phyloP scores from a whole-genome alignment of 2,888 invertebrate genomes.

The Ophion obscuratus region DNA sequence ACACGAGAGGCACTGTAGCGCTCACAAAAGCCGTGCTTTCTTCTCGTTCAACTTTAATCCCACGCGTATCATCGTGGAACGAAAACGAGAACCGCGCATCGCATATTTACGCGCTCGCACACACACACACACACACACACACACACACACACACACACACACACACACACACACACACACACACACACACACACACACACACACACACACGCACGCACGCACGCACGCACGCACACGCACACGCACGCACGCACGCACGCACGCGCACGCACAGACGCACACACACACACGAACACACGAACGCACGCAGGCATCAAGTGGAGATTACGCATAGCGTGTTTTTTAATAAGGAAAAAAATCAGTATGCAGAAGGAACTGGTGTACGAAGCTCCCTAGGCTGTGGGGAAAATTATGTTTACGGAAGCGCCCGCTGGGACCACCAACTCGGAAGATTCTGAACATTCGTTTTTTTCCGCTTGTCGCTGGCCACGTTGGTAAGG shows the following conservation, averaged over 20 bases:
- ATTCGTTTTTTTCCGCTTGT: not conserved
- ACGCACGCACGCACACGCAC: too few species aligned
- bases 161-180: too few species aligned
- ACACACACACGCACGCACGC: not conserved
- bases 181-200: not conserved
- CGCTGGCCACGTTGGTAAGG: too few species aligned
- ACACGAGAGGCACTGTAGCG: not conserved
- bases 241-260: not conserved
- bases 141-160: too few species aligned
- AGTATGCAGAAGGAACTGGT: not conserved
- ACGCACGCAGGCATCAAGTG: not conserved
- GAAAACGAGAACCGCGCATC: constrained; percentile 1
- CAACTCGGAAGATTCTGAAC: not conserved
- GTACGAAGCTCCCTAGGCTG: not conserved
- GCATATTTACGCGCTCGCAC: constrained; percentile 33
- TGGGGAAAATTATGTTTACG: constrained; percentile 11
- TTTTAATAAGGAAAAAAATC: constrained; percentile 20
- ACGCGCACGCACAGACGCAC: too few species aligned
- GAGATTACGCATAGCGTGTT: constrained; percentile 1
- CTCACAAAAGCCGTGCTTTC: constrained; percentile 34
- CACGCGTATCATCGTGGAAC: constrained; percentile 47
- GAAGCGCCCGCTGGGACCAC: not conserved
- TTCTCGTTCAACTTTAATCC: constrained; percentile 42
- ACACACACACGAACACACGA: not conserved
- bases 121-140: not conserved